Evolutionary conservation across 2,113 vertebrate genomes (phyloP).

Genomic region (Taurulus bubalis): DNA sequence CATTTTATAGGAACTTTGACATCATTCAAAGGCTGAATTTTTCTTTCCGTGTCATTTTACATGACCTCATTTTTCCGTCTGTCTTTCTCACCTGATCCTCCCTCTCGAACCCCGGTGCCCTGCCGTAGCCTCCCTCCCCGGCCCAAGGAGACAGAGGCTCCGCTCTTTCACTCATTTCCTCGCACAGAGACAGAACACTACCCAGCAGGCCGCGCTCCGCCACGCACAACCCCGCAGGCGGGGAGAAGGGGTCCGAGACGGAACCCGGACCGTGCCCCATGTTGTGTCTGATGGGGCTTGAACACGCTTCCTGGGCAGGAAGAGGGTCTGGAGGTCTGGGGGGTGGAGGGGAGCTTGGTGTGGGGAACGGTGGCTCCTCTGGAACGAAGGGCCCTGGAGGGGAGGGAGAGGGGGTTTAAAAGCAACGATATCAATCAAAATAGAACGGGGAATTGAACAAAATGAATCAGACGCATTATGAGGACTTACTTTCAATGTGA

Average conservation of each 20-base stretch:
- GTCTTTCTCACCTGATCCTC: conserved; percentile 91
- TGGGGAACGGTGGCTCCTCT: conserved; percentile 87
- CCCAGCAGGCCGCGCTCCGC: conserved; percentile 83
- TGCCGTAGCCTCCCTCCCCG: conserved; percentile 90
- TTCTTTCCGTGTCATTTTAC: not conserved
- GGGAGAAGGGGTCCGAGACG: conserved; percentile 79
- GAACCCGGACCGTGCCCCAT: conserved; percentile 74
- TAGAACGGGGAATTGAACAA: not conserved
- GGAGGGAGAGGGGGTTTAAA: not conserved
- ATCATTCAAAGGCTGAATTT: not conserved
- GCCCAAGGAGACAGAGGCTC: conserved; percentile 83
- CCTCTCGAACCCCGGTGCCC: conserved; percentile 96
- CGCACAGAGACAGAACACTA: conserved; percentile 76
- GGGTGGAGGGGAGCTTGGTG: conserved; percentile 88
- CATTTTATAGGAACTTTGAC: not conserved
- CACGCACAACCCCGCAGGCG: conserved; percentile 84
- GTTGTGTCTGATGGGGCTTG: conserved; percentile 48
- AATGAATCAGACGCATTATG: not conserved
- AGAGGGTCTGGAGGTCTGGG: conserved; percentile 81
- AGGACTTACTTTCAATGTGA: conserved; percentile 93
- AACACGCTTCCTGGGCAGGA: conserved; percentile 50
- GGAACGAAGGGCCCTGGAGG: conserved; percentile 85
- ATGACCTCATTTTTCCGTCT: not conserved
- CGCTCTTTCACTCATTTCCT: conserved; percentile 81
- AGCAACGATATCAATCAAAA: not conserved